Evolutionary conservation across 2,113 vertebrate species (phyloP), one percentile per base, ranked within the genome.

Genomic region (Anthoscopus minutus): DNA sequence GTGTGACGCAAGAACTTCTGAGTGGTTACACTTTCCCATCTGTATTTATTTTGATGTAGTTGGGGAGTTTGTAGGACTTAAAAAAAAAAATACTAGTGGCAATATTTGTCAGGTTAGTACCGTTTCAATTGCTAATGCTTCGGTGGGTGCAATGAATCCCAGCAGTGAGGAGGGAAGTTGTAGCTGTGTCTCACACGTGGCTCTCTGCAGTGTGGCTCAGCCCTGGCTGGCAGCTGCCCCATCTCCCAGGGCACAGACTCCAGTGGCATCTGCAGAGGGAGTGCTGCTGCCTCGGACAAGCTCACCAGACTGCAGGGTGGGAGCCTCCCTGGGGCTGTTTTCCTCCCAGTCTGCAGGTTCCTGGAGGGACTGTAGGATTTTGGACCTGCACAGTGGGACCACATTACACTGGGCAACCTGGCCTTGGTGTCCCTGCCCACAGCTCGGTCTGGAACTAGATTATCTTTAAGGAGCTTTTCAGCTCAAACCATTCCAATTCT

Each of bases 151-250:
- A n/a, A 27, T 81, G 5, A 45, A 74, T 74, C 56, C 28, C 50
- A 2, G 45, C 4, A 42, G 30, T 2, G 2, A 28, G 22, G 16
- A 27, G 40, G 65, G 58, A 22, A 18, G 37, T 8, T 40, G 67
- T 25, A 3, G 21, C 72, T 3, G 0, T 0, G 2, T 60, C 51
- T 53, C 27, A 33, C 51, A 4, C 0, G 0, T 1, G 42, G 16
- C 19, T 51, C 0, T 44, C 66, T 44, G 62, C 21, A 8, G 24
- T 1, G 22, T 3, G 77, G 58, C 62, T 20, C 6, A n/a, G n/a
- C n/a, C n/a, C n/a, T 47, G 4, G 8, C 50, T 23, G 7, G 2
- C 0, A 16, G 7, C 33, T 25, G 10, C 33, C 53, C 42, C 38
- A 4, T 65, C 56, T 3, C 25, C 61, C 4, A 1, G 24, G 61